Conservation (phyloP, 2,888 invertebrate species). For the Chalcosyrphus nemorum region DNA sequence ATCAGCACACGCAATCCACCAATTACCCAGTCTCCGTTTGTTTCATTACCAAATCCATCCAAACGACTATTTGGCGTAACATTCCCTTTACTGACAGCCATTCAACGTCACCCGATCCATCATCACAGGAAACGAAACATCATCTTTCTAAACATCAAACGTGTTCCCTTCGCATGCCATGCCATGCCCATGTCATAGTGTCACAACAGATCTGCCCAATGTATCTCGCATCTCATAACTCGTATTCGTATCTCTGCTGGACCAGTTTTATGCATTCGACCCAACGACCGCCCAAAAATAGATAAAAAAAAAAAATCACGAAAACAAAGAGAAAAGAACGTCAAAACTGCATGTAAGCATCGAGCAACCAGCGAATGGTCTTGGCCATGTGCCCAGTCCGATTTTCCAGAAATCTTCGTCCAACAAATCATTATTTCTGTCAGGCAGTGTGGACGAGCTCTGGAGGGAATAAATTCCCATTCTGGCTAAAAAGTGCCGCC, state of each 20-base stretch:
- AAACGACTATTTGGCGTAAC: not conserved
- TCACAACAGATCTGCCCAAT: constrained; percentile 55
- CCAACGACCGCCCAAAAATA: constrained; percentile 3
- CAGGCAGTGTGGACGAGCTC: constrained; percentile 35
- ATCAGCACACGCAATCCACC: constrained; percentile 4
- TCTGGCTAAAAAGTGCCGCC: constrained; percentile 65
- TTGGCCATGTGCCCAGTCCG: constrained; percentile 53
- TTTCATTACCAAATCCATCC: constrained; percentile 10
- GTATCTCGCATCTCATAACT: constrained; percentile 8
- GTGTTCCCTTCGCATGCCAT: constrained; percentile 11
- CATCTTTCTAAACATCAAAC: not conserved
- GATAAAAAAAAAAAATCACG: not conserved
- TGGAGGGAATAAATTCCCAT: constrained; percentile 55
- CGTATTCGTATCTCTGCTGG: constrained; percentile 14
- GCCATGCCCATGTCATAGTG: constrained; percentile 55
- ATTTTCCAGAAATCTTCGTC: constrained; percentile 52
- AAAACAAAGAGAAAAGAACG: not conserved
- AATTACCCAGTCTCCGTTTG: not conserved
- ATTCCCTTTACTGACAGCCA: not conserved
- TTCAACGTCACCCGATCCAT: constrained; percentile 26
- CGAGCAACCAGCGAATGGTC: not conserved
- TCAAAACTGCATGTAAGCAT: constrained; percentile 26
- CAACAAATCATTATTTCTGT: constrained; percentile 69
- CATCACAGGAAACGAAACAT: constrained; percentile 32
- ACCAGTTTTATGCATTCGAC: constrained; percentile 39